Evolutionary conservation across 2,797 vertebrate species (phyloP).

Genomic region (Chaetodon trifasciatus): DNA sequence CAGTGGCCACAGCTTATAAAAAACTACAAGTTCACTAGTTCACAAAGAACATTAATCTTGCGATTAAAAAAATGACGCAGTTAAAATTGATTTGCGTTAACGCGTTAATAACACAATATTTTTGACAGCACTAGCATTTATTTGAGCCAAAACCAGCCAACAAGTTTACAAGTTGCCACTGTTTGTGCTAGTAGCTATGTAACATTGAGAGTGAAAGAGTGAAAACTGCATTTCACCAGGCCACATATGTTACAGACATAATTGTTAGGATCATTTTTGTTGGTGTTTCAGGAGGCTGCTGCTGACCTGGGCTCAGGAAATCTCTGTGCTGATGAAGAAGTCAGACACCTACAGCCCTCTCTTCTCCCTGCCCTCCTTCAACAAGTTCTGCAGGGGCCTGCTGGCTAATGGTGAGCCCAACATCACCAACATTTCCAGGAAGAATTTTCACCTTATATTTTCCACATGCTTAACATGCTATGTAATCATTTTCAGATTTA

Average conservation of each 20-base stretch:
- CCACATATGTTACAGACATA: not conserved
- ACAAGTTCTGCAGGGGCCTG: constrained; percentile 96
- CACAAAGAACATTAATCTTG: too few relatives aligned
- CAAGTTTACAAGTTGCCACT: not conserved
- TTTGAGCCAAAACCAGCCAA: not conserved
- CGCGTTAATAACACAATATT: too few relatives aligned
- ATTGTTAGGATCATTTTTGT: not conserved
- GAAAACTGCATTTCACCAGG: not conserved
- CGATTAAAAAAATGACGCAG: too few relatives aligned
- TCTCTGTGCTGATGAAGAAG: constrained; percentile 95
- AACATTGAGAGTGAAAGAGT: not conserved
- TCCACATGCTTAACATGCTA: too few relatives aligned
- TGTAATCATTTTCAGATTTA: not conserved
- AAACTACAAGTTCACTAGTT: too few relatives aligned
- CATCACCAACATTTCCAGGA: not conserved
- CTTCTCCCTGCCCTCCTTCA: constrained; percentile 95
- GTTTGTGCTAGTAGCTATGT: not conserved
- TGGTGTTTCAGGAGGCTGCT: constrained; percentile 89
- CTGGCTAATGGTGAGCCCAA: constrained; percentile 90
- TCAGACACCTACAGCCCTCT: constrained; percentile 95
- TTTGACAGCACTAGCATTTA: not conserved
- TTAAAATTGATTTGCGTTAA: too few relatives aligned
- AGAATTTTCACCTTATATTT: not conserved
- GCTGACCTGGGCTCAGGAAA: constrained; percentile 96
- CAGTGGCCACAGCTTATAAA: too few relatives aligned